These are phyloP conservation scores for Onthophagus sagittarius DNA, from an alignment of 2,888 invertebrate genomes.

Conservation along the genomic window DNA sequence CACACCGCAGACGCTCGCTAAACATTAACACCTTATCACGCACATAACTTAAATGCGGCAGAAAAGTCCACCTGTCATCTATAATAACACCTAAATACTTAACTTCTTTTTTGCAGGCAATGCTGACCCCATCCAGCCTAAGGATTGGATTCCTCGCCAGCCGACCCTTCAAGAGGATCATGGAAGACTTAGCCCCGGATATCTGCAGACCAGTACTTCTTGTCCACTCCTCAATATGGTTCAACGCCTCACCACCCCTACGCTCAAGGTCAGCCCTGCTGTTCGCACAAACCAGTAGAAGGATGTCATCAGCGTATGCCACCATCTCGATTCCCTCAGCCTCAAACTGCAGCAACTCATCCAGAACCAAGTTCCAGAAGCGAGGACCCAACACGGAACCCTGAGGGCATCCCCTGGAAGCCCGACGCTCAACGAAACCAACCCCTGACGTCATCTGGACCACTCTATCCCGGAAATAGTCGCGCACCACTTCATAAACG, in stretches of 20 bases:
- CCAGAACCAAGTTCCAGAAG: constrained; percentile 16
- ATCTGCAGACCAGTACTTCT: not conserved
- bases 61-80: not conserved
- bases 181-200: constrained; percentile 1
- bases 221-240: not conserved
- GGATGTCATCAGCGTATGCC: constrained; percentile 16
- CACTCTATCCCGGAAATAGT: constrained; percentile 14
- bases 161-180: constrained; percentile 4
- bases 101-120: not conserved
- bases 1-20: too few relatives aligned
- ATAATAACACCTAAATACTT: constrained; percentile 14
- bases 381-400: constrained; percentile 18
- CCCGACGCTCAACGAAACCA: not conserved
- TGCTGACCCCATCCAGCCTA: not conserved
- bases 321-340: not conserved
- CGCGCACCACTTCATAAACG: constrained; percentile 2
- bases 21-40: too few relatives aligned
- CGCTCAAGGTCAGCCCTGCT: constrained; percentile 6
- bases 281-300: not conserved
- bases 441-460: not conserved
- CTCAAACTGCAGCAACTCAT: not conserved
- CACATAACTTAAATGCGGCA: not conserved
- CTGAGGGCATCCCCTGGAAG: constrained; percentile 18
- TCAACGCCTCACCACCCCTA: not conserved
- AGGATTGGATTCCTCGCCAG: not conserved